Base-by-base conservation (phyloP, 2,888 invertebrate species). In the Uropetala carovei region DNA sequence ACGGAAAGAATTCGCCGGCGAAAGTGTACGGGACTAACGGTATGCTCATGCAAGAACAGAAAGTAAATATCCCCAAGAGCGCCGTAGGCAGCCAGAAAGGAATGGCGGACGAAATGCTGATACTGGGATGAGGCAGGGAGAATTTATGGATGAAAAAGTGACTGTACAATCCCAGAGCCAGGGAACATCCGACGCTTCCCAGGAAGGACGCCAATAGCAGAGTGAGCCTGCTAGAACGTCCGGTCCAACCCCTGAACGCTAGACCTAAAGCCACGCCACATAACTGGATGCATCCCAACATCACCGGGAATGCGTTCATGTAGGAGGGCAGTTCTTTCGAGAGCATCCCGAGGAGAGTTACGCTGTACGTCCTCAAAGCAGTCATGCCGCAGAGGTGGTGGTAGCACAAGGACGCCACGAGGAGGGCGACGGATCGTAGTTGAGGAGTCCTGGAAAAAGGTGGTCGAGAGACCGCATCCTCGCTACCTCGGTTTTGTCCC, bases 1-100 rank as follows among this genome's bases (percentile, higher is more conserved):
- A 64, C 43, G 89, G 64, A 22, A 89, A 89, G 64, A 89, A 89
- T 89, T 89, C 89, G 14, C 89, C 89, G 18, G 89, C 89, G 18
- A 89, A 89, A 64, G 89, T 64, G 8, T 89, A 30, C n/a, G 89
- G 89, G n/a, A 89, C 64, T 18, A 89, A 43, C 22, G 68, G 68
- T 64, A 89, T 68, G n/a, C 89, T 89, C 89, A 89, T 89, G 56
- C 68, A 89, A 8, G 89, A 89, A 89, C 64, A 60, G 43, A 89
- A 89, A 30, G 89, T 64, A 89, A 64, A 64, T n/a, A 89, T 89
- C 43, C 89, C 89, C 30, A 89, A n/a, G 43, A 89, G 89, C 43
- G 43, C 64, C 18, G 89, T 43, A n/a, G 89, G 89, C 13, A 89
- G 64, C 89, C 89, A 89, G 43, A 64, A 30, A 64, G 89, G 89